phyloP scores from a whole-genome alignment of 1,140 invertebrate species.

The Proales similis region DNA sequence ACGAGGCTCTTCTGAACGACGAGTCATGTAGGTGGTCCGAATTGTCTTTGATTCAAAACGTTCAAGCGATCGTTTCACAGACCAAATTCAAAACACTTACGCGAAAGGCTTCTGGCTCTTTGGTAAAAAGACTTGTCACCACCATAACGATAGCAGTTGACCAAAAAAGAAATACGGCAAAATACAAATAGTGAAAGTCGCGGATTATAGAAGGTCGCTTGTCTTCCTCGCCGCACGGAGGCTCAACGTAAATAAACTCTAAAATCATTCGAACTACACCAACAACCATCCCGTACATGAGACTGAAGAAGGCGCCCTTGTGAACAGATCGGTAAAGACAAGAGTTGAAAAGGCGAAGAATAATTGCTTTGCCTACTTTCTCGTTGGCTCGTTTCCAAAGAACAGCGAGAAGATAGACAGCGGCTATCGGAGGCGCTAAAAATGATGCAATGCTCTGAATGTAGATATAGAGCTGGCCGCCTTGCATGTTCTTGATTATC shows the following conservation, averaged over 20 bases:
- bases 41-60: too few species aligned
- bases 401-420: constrained; percentile 54
- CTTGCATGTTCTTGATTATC: constrained; percentile 54
- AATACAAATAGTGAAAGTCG: constrained; percentile 38
- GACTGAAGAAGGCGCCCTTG: constrained; percentile 53
- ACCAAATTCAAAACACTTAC: not conserved
- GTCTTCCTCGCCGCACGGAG: constrained; percentile 48
- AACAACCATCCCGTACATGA: constrained; percentile 48
- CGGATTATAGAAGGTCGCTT: not conserved
- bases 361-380: too few species aligned
- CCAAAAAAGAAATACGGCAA: constrained; percentile 32
- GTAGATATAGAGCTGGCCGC: constrained; percentile 57
- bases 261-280: constrained; percentile 51
- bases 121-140: constrained; percentile 4
- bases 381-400: constrained; percentile 55
- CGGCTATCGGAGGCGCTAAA: constrained; percentile 56
- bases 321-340: too few species aligned
- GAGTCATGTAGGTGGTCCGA: constrained; percentile 34
- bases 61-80: too few species aligned
- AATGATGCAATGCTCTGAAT: constrained; percentile 56
- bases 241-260: constrained; percentile 48
- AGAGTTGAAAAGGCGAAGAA: too few species aligned
- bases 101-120: not conserved
- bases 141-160: constrained; percentile 12
- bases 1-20: constrained; percentile 5